These are phyloP conservation scores for Falco concolor DNA, from an alignment of 2,797 vertebrate species.

Conservation along the genomic window DNA sequence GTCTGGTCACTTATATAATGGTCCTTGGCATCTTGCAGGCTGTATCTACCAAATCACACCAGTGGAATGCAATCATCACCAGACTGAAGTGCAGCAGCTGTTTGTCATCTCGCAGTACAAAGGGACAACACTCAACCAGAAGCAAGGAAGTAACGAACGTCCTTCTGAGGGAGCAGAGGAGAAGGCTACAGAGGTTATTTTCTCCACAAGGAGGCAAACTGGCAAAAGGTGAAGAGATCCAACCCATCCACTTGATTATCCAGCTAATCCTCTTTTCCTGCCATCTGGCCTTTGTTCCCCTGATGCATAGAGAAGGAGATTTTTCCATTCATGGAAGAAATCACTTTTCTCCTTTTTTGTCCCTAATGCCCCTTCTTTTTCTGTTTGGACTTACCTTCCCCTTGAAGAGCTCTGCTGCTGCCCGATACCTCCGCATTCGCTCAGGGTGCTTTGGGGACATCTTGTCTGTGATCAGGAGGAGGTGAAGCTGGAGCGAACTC, in stretches of 20 bases:
- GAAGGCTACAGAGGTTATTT: neutral
- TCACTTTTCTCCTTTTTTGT: neutral
- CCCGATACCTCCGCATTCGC: slow-evolving; percentile 67
- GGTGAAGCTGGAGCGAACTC: slow-evolving; percentile 80
- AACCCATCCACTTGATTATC: neutral
- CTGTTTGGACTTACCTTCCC: slow-evolving; percentile 66
- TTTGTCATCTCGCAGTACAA: neutral
- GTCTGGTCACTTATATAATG: neutral
- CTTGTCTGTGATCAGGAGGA: slow-evolving; percentile 87
- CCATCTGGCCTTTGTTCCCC: neutral
- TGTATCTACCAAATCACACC: neutral
- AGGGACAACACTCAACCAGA: neutral
- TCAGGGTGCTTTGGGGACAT: slow-evolving; percentile 73
- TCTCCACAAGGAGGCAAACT: neutral
- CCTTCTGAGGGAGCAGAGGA: neutral
- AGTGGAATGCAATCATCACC: neutral
- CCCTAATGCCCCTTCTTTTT: neutral
- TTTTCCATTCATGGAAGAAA: neutral
- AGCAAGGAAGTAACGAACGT: neutral
- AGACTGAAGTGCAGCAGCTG: neutral
- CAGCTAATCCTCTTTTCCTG: neutral
- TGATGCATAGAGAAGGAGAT: neutral
- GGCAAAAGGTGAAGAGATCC: neutral
- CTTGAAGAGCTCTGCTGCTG: slow-evolving; percentile 72
- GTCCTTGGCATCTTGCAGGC: neutral